Conservation (phyloP, 2,888 invertebrate species). For the Phyllotreta cruciferae region DNA sequence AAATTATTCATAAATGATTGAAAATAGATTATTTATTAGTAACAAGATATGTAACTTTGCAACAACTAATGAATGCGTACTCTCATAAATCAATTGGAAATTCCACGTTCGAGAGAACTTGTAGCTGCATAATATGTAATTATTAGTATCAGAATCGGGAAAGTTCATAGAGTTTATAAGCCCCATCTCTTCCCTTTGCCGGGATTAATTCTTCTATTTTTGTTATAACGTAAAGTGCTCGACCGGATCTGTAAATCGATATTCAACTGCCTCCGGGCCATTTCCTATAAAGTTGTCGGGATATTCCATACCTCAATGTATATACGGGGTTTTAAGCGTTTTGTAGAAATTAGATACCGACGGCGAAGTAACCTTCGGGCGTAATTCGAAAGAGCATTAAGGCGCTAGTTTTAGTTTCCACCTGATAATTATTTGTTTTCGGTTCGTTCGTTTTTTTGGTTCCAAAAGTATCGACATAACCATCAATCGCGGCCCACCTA, state of each 20-base stretch:
- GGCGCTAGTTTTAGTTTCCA: neutral
- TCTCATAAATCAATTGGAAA: slow-evolving; percentile 4
- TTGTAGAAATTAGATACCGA: too few relatives aligned
- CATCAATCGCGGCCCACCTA: neutral
- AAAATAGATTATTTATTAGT: too few relatives aligned
- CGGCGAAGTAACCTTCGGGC: too few relatives aligned
- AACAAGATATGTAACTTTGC: neutral
- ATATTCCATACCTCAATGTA: too few relatives aligned
- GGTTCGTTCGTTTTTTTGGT: neutral
- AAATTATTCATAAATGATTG: too few relatives aligned
- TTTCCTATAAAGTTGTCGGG: too few relatives aligned
- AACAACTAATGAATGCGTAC: neutral
- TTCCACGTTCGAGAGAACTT: too few relatives aligned
- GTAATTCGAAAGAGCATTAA: neutral
- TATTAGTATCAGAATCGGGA: too few relatives aligned
- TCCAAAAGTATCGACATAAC: slow-evolving; percentile 1
- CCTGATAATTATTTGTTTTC: slow-evolving; percentile 9
- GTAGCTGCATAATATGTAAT: too few relatives aligned
- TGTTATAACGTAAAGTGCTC: slow-evolving; percentile 35
- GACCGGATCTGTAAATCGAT: slow-evolving; percentile 37
- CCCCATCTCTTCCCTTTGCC: slow-evolving; percentile 31
- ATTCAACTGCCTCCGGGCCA: slow-evolving; percentile 29
- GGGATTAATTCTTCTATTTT: slow-evolving; percentile 47
- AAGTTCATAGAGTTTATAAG: slow-evolving; percentile 20
- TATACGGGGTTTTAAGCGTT: too few relatives aligned